phyloP scores from a whole-genome alignment of 1,140 invertebrate species.

The Listronotus bonariensis region DNA sequence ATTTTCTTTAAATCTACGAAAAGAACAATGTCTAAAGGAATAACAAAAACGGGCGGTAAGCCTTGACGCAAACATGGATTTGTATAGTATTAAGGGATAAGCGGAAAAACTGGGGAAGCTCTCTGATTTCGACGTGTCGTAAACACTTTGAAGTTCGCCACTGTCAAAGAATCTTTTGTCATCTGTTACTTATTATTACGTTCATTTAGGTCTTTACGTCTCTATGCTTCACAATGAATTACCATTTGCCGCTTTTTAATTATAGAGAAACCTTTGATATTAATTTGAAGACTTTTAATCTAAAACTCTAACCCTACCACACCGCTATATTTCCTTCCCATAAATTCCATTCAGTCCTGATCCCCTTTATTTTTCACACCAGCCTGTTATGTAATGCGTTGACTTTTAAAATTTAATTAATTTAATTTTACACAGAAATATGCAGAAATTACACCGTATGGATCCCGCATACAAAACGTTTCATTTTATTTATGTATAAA shows the following conservation, averaged over 20 bases:
- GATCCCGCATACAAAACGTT: slow-evolving; percentile 28
- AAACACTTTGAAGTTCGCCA: slow-evolving; percentile 54
- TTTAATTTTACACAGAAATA: slow-evolving; percentile 29
- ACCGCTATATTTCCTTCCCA: slow-evolving; percentile 19
- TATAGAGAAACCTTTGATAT: slow-evolving; percentile 52
- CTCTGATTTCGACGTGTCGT: slow-evolving; percentile 49
- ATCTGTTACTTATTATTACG: slow-evolving; percentile 56
- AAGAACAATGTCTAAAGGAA: slow-evolving; percentile 48
- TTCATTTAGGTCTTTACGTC: slow-evolving; percentile 53
- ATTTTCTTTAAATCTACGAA: slow-evolving; percentile 35
- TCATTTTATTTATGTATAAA: slow-evolving; percentile 16
- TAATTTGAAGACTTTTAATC: slow-evolving; percentile 38
- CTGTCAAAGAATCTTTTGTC: slow-evolving; percentile 55
- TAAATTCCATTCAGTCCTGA: slow-evolving; percentile 21
- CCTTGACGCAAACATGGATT: slow-evolving; percentile 49
- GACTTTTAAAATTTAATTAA: slow-evolving; percentile 34
- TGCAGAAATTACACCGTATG: slow-evolving; percentile 27
- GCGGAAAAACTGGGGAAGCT: slow-evolving; percentile 46
- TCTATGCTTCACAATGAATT: slow-evolving; percentile 53
- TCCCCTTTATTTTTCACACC: slow-evolving; percentile 27
- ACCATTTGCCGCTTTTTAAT: slow-evolving; percentile 55
- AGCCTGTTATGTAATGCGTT: slow-evolving; percentile 11
- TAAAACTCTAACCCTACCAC: slow-evolving; percentile 36
- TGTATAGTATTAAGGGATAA: slow-evolving; percentile 53
- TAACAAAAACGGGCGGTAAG: slow-evolving; percentile 49